Evolutionary conservation across 2,888 invertebrate genomes (phyloP), one percentile per base, ranked within the genome.

Genomic region (Drosophila merina): DNA sequence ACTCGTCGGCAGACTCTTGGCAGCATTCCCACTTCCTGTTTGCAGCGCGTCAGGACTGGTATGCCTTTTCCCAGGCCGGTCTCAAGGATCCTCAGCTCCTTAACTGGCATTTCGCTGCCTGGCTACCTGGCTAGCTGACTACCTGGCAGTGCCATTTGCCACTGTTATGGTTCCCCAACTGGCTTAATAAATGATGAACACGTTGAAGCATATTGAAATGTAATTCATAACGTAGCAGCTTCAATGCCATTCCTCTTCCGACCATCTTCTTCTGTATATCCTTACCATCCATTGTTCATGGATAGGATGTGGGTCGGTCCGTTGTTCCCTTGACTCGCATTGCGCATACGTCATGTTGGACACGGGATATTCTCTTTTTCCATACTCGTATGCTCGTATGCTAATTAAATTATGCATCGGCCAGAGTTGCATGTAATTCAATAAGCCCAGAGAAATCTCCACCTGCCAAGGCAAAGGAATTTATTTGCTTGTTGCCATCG

Each of bases 191-290:
- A 73, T 79, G 74, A 82, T 84, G 82, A 82, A 72, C 75, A 75
- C 62, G 79, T 69, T 82, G 81, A 82, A 72, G 75, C 85, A 84
- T 72, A 81, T 84, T 82, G 79, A 84, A 82, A 84, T 81, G 72
- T 84, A 77, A 81, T 82, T 82, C 81, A 84, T 79, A 84, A 84
- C 82, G 68, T n/a, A 77, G 50, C 52, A 76, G 74, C 49, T 57
- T 26, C 45, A 45, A 33, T 56, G 48, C 42, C 58, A 12, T 8
- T 25, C 42, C 45, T 10, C 40, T 20, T 40, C 52, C 38, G 12
- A 36, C n/a, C 36, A n/a, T 36, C 36, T n/a, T n/a, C n/a, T 36
- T 36, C 36, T n/a, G 36, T n/a, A n/a, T 36, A 14, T n/a, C 42
- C 31, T 14, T 55, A 12, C n/a, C 50, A 38, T 40, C 9, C 36